Percentiles rank a stretch among this genome's conserved stretches.
Evolutionary conservation across 1,140 invertebrate genomes (phyloP).

Genomic region (Trichonephila inaurata): DNA sequence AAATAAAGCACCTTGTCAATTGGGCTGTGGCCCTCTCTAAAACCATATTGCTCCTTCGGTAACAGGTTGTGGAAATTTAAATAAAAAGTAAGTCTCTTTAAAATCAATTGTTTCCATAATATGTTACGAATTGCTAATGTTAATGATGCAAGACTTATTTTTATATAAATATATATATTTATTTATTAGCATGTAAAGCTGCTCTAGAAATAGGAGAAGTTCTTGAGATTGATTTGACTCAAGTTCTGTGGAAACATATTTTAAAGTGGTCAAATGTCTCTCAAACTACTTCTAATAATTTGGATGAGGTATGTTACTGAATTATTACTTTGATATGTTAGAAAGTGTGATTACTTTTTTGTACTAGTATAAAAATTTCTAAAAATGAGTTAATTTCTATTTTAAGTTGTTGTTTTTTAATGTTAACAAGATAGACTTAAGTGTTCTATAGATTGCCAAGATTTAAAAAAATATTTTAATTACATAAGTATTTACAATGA

Average conservation of each 20-base stretch:
- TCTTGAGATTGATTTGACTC: background rate
- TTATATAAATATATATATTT: background rate
- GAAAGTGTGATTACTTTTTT: background rate
- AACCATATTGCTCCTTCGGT: too few relatives aligned
- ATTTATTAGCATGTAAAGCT: constrained; percentile 29
- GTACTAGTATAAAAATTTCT: too few relatives aligned
- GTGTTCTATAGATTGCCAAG: too few relatives aligned
- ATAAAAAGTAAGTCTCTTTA: too few relatives aligned
- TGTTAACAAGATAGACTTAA: too few relatives aligned
- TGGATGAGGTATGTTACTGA: constrained; percentile 15
- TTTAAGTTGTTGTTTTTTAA: too few relatives aligned
- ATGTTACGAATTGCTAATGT: background rate
- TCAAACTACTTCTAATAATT: background rate
- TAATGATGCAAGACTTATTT: background rate
- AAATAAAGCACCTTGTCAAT: too few relatives aligned
- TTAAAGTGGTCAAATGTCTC: constrained; percentile 14
- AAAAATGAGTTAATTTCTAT: too few relatives aligned
- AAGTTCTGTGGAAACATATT: background rate
- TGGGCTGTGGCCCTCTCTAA: too few relatives aligned
- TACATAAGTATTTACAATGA: background rate
- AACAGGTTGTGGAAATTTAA: too few relatives aligned
- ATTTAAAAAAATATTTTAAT: background rate
- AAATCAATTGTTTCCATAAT: too few relatives aligned
- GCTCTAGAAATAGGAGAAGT: background rate
- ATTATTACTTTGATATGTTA: background rate